Conservation (phyloP, 2,888 invertebrate genomes). For the Hetaerina titia region DNA sequence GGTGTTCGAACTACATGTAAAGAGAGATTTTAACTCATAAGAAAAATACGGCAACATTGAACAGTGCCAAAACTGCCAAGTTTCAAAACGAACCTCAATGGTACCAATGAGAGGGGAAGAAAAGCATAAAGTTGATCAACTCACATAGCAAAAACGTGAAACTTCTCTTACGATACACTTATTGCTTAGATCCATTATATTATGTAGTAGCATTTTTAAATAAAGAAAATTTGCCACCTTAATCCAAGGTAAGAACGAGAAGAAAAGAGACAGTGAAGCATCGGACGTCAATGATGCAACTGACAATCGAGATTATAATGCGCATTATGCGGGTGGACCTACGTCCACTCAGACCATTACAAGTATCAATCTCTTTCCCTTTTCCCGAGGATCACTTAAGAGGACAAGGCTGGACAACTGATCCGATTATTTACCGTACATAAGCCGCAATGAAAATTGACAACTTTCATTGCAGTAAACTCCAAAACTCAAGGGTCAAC, state of each 20-base stretch:
- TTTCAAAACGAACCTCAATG: too few species aligned
- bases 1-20: too few species aligned
- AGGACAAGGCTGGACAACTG: not conserved
- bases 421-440: not conserved
- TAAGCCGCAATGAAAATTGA: not conserved
- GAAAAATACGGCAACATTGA: too few species aligned
- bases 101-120: too few species aligned
- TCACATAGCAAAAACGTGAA: too few species aligned
- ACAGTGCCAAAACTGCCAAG: too few species aligned
- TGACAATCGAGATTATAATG: not conserved
- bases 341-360: not conserved
- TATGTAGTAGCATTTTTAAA: too few species aligned
- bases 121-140: too few species aligned
- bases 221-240: too few species aligned
- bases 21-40: too few species aligned
- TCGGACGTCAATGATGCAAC: not conserved
- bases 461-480: not conserved
- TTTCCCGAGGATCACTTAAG: not conserved
- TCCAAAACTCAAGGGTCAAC: slow-evolving; percentile 2
- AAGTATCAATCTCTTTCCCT: not conserved
- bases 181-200: too few species aligned
- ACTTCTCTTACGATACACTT: too few species aligned
- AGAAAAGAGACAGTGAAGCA: not conserved
- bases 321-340: not conserved
- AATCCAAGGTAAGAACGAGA: not conserved